Evolutionary conservation across 2,797 vertebrate species (phyloP), one percentile per base, ranked within the genome.

Genomic region (Lagorchestes hirsutus): DNA sequence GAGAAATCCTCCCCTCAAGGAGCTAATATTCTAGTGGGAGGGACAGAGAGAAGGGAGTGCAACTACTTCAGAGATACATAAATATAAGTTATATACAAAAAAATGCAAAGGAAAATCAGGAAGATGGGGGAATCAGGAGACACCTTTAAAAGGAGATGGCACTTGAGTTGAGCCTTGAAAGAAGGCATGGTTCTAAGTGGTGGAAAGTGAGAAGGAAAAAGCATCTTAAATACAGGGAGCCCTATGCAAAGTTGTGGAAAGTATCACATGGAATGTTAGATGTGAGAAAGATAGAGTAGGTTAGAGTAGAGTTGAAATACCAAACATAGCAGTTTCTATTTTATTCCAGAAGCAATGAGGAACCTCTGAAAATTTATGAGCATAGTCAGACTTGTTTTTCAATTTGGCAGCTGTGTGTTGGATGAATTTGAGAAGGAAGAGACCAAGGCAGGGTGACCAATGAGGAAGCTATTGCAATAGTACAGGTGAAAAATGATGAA

Each of bases 141-240:
- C 40, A 2, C 91, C 92, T 95, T 50, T 22, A 4, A 56, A 46
- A 90, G 27, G 28, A 93, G 24, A 46, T 28, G 29, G 22, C 55
- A 91, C 92, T 90, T 74, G 93, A 93, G 92, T 9, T 34, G 40
- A 29, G 18, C 24, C 46, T 93, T 92, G 13, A 82, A 8, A 28
- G 50, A 56, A 90, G 14, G n/a, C 91, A 55, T 46, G 93, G 52
- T 94, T 95, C 95, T 46, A 46, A 82, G 22, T 3, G 46, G 54
- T 54, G 74, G 57, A 93, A 92, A 52, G 62, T 10, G 22, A 87
- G 18, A 0, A 67, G 55, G 50, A 57, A 94, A 67, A 67, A 22
- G 40, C 82, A 34, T 27, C 94, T 22, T 18, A 93, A 91, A 52
- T 46, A 90, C 67, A 56, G 55, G 28, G 90, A 54, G 56, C 1